Evolutionary conservation across 2,797 vertebrate species (phyloP).

Genomic region (Rhadinocentrus ornatus): DNA sequence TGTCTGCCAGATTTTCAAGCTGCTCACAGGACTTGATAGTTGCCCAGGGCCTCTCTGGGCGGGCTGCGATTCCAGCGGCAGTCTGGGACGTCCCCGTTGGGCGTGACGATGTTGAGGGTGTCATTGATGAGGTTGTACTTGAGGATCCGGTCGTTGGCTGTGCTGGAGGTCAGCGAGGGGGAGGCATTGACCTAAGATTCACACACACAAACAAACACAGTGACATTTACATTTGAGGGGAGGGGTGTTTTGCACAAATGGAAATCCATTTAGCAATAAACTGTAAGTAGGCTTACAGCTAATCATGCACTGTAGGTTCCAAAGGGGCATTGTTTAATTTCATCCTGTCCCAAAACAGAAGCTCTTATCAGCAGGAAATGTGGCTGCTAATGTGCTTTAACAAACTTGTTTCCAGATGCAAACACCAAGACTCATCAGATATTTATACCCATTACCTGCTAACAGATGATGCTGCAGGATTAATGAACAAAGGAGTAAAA

Average conservation of each 20-base stretch:
- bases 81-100: slow-evolving; percentile 94
- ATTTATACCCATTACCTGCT: not conserved
- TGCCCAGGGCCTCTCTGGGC: slow-evolving; percentile 91
- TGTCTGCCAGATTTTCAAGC: not conserved
- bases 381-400: slow-evolving; percentile 12
- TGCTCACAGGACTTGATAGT: slow-evolving; percentile 97
- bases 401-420: not conserved
- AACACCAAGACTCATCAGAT: slow-evolving; percentile 5
- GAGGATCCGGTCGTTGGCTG: slow-evolving; percentile 96
- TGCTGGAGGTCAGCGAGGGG: slow-evolving; percentile 97
- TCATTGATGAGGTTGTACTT: slow-evolving; percentile 99
- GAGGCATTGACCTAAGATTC: slow-evolving; percentile 93
- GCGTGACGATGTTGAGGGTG: slow-evolving; percentile 95
- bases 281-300: slow-evolving; percentile 1
- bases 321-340: slow-evolving; percentile 29
- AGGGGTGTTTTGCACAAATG: not conserved
- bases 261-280: slow-evolving; percentile 1
- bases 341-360: slow-evolving; percentile 17
- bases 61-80: slow-evolving; percentile 95
- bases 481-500: slow-evolving; percentile 27
- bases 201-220: not conserved
- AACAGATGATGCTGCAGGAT: slow-evolving; percentile 9
- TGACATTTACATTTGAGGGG: slow-evolving; percentile 5
- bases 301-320: slow-evolving; percentile 7
- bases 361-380: slow-evolving; percentile 50